These are phyloP conservation scores for Adrianichthys oophorus DNA, from an alignment of 2,797 vertebrate species.

Conservation along the genomic window DNA sequence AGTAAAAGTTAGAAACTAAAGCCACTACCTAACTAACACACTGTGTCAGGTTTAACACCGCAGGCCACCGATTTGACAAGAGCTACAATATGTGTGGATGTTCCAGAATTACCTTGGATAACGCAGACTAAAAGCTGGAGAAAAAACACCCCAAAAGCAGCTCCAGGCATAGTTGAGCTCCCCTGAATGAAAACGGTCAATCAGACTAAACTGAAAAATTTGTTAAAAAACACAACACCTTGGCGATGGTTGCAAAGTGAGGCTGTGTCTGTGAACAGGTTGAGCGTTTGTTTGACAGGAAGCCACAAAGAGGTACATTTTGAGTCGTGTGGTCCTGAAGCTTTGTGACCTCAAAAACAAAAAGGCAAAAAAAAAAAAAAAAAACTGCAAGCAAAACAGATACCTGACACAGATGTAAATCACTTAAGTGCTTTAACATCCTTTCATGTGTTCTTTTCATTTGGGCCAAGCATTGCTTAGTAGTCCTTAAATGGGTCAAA, in stretches of 20 bases:
- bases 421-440: neutral
- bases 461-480: no score
- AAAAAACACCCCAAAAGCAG: constrained; percentile 22
- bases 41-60: neutral
- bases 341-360: constrained; percentile 19
- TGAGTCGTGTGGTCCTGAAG: neutral
- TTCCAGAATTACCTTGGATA: constrained; percentile 67
- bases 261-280: constrained; percentile 31
- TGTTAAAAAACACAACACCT: constrained; percentile 15
- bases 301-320: constrained; percentile 33
- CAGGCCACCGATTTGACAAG: constrained; percentile 15
- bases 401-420: constrained; percentile 2
- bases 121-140: constrained; percentile 54
- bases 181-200: constrained; percentile 45
- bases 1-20: constrained; percentile 28
- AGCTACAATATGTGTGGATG: constrained; percentile 12
- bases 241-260: constrained; percentile 30
- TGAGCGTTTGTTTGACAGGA: constrained; percentile 54
- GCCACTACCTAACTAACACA: neutral
- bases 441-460: no score
- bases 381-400: constrained; percentile 10
- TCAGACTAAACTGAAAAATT: constrained; percentile 33
- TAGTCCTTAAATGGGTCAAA: neutral
- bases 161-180: constrained; percentile 56
- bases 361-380: constrained; percentile 6